A percentile compares a stretch with the other conserved stretches of the same genome.
Conservation (phyloP, 2,113 vertebrate species). For the Gymnocephalus cernua region DNA sequence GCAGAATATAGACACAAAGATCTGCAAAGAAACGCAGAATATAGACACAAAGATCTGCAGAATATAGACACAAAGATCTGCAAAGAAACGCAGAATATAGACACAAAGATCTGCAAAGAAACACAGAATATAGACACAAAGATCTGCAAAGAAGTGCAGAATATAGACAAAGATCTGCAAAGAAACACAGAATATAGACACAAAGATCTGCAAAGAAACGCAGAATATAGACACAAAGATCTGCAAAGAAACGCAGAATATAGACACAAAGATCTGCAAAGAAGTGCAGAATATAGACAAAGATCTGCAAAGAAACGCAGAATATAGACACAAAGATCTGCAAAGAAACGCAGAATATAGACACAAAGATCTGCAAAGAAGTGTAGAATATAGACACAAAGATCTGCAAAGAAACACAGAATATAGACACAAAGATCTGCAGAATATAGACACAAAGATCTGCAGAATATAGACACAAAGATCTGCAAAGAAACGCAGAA, state of each 20-base stretch:
- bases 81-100: too few species aligned
- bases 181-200: too few species aligned
- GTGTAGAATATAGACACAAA: too few species aligned
- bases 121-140: not conserved
- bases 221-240: conserved; percentile 1
- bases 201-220: not conserved
- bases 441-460: conserved; percentile 16
- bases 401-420: not conserved
- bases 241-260: too few species aligned
- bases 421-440: conserved; percentile 9
- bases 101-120: not conserved
- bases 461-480: too few species aligned
- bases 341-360: too few species aligned
- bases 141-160: too few species aligned
- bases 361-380: not conserved
- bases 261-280: not conserved
- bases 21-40: not conserved
- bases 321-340: conserved; percentile 7
- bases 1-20: too few species aligned
- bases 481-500: not conserved
- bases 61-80: conserved; percentile 8
- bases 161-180: conserved; percentile 4
- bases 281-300: too few species aligned
- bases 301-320: not conserved
- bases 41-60: conserved; percentile 13